These are phyloP conservation scores for Dipodomys ordii DNA, from an alignment of 2,113 vertebrate species.

Conservation along the genomic window DNA sequence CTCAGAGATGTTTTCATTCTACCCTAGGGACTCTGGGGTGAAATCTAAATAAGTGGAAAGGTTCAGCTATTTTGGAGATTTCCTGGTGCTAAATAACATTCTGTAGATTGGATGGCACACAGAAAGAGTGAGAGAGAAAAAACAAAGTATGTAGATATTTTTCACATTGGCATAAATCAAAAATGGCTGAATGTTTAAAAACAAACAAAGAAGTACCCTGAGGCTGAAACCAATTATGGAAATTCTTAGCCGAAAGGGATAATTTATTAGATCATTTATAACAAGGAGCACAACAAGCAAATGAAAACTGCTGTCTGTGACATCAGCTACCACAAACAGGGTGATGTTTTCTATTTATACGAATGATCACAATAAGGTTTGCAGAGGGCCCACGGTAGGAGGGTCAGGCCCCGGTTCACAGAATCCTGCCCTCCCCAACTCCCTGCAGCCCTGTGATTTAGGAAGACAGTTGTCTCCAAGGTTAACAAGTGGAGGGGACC, in stretches of 20 bases:
- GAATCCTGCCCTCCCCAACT: background rate
- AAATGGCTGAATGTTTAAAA: slow-evolving; percentile 80
- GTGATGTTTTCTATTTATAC: slow-evolving; percentile 70
- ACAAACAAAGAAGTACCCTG: slow-evolving; percentile 73
- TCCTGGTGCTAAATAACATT: slow-evolving; percentile 72
- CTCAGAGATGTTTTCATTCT: slow-evolving; percentile 79
- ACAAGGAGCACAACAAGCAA: slow-evolving; percentile 48
- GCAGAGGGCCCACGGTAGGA: background rate
- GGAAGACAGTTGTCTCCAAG: background rate
- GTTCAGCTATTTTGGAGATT: slow-evolving; percentile 81
- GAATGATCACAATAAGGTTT: slow-evolving; percentile 59
- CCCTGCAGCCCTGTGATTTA: background rate
- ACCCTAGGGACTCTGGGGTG: slow-evolving; percentile 77
- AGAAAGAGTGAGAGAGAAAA: background rate
- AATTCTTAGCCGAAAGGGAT: slow-evolving; percentile 76
- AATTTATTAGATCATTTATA: slow-evolving; percentile 82
- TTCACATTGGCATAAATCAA: slow-evolving; percentile 80
- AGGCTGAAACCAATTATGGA: slow-evolving; percentile 79
- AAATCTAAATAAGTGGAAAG: slow-evolving; percentile 83
- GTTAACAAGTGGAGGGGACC: background rate
- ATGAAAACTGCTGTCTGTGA: slow-evolving; percentile 70
- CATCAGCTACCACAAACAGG: slow-evolving; percentile 64
- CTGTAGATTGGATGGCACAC: slow-evolving; percentile 74
- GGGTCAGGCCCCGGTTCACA: background rate
- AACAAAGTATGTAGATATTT: slow-evolving; percentile 57